Evolutionary conservation across 2,888 invertebrate genomes (phyloP).

Genomic region (Nebria salina): DNA sequence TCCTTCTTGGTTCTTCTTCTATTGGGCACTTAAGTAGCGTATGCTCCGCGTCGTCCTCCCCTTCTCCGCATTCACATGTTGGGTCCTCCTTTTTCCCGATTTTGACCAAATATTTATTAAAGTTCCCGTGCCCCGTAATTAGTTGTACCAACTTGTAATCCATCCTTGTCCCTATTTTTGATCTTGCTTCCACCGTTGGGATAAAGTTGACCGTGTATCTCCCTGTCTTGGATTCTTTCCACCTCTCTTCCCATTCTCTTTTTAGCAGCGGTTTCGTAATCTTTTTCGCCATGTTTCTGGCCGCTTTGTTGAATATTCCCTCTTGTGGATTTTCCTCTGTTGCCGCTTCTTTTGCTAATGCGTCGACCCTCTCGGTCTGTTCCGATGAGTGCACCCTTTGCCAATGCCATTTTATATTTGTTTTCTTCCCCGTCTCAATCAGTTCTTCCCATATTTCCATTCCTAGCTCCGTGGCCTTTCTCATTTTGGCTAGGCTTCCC

Average conservation of each 20-base stretch:
- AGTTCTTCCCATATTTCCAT: not conserved
- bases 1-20: not conserved
- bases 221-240: not conserved
- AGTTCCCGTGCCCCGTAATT: not conserved
- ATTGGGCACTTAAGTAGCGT: not conserved
- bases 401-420: conserved; percentile 11
- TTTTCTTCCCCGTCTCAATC: no score
- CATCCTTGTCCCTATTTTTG: not conserved
- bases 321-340: not conserved
- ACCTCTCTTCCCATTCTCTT: not conserved
- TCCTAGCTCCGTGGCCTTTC: conserved; percentile 8
- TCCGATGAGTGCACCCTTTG: not conserved
- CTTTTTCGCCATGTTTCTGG: not conserved
- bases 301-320: no score
- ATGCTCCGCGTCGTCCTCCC: not conserved
- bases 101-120: not conserved
- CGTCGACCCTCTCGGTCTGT: conserved; percentile 17
- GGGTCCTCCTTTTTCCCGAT: not conserved
- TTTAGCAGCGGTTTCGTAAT: not conserved
- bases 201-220: not conserved
- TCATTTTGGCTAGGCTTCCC: not conserved
- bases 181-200: not conserved
- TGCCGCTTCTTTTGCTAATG: conserved; percentile 20
- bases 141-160: not conserved
- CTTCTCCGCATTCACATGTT: not conserved